A percentile compares a stretch with the other conserved stretches of the same genome.
Evolutionary conservation across 1,140 invertebrate genomes (phyloP).

Genomic region (Solen grandis): DNA sequence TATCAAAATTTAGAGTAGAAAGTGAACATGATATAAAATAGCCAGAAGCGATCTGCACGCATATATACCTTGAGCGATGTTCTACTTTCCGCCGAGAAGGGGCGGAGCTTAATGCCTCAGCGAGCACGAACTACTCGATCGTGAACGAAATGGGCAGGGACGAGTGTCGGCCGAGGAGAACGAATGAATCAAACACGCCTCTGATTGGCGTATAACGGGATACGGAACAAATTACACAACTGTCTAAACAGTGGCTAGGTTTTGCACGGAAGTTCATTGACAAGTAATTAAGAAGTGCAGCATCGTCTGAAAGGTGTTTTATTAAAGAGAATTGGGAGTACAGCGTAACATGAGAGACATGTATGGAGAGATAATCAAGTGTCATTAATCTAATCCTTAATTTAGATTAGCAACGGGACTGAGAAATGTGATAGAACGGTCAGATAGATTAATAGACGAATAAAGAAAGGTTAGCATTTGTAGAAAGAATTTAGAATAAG

Average conservation of each 20-base stretch:
- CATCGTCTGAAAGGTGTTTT: slow-evolving; percentile 15
- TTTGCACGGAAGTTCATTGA: slow-evolving; percentile 18
- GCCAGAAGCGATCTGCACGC: slow-evolving; percentile 48
- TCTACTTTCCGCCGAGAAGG: slow-evolving; percentile 31
- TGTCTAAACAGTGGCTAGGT: slow-evolving; percentile 21
- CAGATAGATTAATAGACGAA: no score
- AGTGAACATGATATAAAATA: slow-evolving; percentile 45
- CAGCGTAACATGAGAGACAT: no score
- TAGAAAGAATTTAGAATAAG: no score
- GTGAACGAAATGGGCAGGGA: slow-evolving; percentile 22
- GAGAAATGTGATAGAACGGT: no score
- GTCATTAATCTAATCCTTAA: no score
- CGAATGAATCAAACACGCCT: not conserved
- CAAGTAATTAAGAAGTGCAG: slow-evolving; percentile 30
- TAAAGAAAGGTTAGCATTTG: no score
- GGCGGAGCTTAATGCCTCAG: slow-evolving; percentile 35
- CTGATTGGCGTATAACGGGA: slow-evolving; percentile 46
- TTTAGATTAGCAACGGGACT: no score
- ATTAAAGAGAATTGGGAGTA: no score
- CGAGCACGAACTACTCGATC: slow-evolving; percentile 28
- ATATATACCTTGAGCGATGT: slow-evolving; percentile 48
- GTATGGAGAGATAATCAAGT: no score
- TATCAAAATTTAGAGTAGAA: slow-evolving; percentile 15
- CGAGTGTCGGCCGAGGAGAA: not conserved
- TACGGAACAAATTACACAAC: slow-evolving; percentile 26